These are phyloP conservation scores for Galerucella calmariensis DNA, from an alignment of 2,888 invertebrate species.

Conservation along the genomic window DNA sequence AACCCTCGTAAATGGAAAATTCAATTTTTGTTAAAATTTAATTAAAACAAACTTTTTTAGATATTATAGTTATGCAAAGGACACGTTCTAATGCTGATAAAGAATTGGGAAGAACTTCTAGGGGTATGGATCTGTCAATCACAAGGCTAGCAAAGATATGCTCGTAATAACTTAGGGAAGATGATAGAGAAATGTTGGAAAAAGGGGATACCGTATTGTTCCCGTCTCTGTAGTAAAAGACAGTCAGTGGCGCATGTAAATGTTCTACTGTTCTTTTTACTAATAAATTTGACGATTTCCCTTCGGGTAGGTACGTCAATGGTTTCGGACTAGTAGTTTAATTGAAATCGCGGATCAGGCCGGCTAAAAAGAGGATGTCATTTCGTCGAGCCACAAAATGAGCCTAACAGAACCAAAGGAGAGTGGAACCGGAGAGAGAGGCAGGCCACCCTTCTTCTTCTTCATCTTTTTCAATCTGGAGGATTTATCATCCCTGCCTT, in stretches of 20 bases:
- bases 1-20: no score
- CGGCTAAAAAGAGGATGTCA: slow-evolving; percentile 64
- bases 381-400: slow-evolving; percentile 61
- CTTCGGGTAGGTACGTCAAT: slow-evolving; percentile 4
- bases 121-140: slow-evolving; percentile 33
- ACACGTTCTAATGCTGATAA: not conserved
- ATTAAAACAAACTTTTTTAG: no score
- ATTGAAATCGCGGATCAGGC: slow-evolving; percentile 65
- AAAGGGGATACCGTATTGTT: slow-evolving; percentile 50
- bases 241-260: not conserved
- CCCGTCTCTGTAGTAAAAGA: slow-evolving; percentile 38
- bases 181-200: slow-evolving; percentile 29
- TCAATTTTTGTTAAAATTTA: no score
- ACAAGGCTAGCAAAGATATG: slow-evolving; percentile 28
- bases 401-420: slow-evolving; percentile 29
- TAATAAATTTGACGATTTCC: not conserved
- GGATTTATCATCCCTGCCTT: slow-evolving; percentile 28
- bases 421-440: slow-evolving; percentile 52
- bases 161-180: slow-evolving; percentile 44
- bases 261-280: no score
- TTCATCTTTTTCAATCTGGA: slow-evolving; percentile 32
- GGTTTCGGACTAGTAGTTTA: slow-evolving; percentile 54
- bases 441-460: slow-evolving; percentile 56
- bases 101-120: not conserved
- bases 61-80: no score